A percentile compares a stretch with the other conserved stretches of the same genome.
Conservation (phyloP, 2,113 vertebrate species). For the Ciconia maguari region DNA sequence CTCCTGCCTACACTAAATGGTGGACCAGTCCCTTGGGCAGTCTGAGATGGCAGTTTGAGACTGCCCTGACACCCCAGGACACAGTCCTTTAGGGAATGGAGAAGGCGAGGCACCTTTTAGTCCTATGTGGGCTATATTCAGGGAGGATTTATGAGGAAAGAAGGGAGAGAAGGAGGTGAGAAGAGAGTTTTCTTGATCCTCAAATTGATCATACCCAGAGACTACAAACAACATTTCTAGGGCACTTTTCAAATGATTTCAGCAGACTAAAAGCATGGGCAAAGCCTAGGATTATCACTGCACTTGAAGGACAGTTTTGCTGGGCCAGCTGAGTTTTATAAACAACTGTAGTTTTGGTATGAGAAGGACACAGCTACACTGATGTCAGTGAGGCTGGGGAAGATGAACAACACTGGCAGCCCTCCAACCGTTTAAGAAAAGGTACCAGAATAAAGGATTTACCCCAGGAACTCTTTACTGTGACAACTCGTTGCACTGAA, state of each 20-base stretch:
- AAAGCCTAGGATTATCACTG: not conserved
- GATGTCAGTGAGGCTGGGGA: not conserved
- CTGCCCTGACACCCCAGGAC: not conserved
- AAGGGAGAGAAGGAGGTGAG: not conserved
- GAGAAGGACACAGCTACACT: not conserved
- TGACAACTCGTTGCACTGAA: not conserved
- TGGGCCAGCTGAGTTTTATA: not conserved
- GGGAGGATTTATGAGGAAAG: not conserved
- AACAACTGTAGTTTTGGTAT: not conserved
- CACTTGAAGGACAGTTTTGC: not conserved
- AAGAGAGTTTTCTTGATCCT: not conserved
- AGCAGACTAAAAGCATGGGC: not conserved
- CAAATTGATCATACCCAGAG: not conserved
- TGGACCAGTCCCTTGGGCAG: not conserved
- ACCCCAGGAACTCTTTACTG: not conserved
- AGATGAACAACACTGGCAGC: not conserved
- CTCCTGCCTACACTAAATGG: not conserved
- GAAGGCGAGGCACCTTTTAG: not conserved
- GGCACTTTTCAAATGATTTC: not conserved
- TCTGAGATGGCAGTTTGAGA: not conserved
- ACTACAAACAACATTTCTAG: not conserved
- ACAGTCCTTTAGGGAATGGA: not conserved
- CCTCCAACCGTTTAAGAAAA: not conserved
- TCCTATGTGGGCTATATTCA: not conserved
- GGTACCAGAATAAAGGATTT: slow-evolving; percentile 1